Base-by-base conservation (phyloP, 2,888 invertebrate species). In the Polymixis flavicincta region DNA sequence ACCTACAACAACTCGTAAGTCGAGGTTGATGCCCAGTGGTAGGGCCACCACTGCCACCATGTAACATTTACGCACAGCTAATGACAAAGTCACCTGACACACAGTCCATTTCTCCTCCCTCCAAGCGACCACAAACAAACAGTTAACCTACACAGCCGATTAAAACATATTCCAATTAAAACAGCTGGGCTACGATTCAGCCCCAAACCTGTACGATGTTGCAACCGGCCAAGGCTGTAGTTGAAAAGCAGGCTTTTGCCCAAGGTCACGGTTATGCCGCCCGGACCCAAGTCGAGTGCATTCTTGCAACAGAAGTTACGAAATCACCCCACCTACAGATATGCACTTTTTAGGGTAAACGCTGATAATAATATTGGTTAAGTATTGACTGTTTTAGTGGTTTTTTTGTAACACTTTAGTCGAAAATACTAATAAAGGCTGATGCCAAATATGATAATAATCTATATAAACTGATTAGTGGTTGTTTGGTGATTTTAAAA, bases 231-330 rank as follows among this genome's bases (percentile, higher is more conserved):
- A 84, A 83, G 88, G 81, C 63, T 82, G 72, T 22, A 61, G 68
- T 77, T 74, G 48, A 84, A 86, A 87, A 85, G 76, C 82, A 83
- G 82, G 78, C 83, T 82, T 79, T 70, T 75, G 37, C 17, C 75
- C 87, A 90, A 88, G 90, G 90, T 87, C 90, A 90, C 60, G 88
- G 89, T 74, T 77, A 71, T 76, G 52, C 72, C 59, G 71, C 68
- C 71, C 71, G 69, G 73, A 25, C 71, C 75, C 80, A 73, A n/a
- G 59, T 63, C 70, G 70, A 75, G 72, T 80, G 84, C 83, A 83
- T 74, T 79, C 64, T 89, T 89, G 81, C 90, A 85, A 85, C 82
- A 89, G 68, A 50, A 50, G 65, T 89, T 86, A 65, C 87, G 85
- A 83, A 78, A 88, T 79, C 13, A 80, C 67, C 60, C 74, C 73